These are phyloP conservation scores for Homarus gammarus DNA, from an alignment of 2,888 invertebrate species.

Conservation along the genomic window DNA sequence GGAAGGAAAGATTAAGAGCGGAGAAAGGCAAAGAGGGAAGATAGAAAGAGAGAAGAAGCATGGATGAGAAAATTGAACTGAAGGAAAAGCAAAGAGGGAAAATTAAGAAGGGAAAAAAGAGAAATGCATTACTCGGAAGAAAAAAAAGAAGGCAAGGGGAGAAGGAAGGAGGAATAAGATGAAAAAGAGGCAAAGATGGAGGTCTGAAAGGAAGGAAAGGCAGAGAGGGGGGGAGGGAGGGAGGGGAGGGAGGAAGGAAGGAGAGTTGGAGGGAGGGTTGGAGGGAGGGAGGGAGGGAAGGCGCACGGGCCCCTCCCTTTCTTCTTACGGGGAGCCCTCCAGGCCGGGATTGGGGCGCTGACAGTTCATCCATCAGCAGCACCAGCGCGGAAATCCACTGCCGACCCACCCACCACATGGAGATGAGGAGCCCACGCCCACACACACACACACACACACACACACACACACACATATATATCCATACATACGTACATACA, in stretches of 20 bases:
- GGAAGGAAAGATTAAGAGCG: neutral
- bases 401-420: slow-evolving; percentile 57
- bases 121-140: too few species aligned
- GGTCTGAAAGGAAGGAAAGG: neutral
- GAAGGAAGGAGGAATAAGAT: neutral
- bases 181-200: neutral
- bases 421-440: neutral
- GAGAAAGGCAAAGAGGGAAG: neutral
- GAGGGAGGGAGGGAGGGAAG: neutral
- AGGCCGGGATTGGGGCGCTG: slow-evolving; percentile 73
- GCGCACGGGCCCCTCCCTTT: slow-evolving; percentile 33
- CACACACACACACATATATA: slow-evolving; percentile 32
- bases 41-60: neutral
- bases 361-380: slow-evolving; percentile 75
- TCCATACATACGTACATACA: slow-evolving; percentile 31
- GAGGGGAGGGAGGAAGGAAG: neutral
- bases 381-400: slow-evolving; percentile 76
- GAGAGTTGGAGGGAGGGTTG: neutral
- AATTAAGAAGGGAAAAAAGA: neutral
- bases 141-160: neutral
- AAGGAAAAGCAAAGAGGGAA: neutral
- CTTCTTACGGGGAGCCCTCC: slow-evolving; percentile 65
- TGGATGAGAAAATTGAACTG: neutral
- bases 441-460: slow-evolving; percentile 5
- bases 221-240: neutral